Evolutionary conservation across 2,888 invertebrate genomes (phyloP).

Genomic region (Andrena hattorfiana): DNA sequence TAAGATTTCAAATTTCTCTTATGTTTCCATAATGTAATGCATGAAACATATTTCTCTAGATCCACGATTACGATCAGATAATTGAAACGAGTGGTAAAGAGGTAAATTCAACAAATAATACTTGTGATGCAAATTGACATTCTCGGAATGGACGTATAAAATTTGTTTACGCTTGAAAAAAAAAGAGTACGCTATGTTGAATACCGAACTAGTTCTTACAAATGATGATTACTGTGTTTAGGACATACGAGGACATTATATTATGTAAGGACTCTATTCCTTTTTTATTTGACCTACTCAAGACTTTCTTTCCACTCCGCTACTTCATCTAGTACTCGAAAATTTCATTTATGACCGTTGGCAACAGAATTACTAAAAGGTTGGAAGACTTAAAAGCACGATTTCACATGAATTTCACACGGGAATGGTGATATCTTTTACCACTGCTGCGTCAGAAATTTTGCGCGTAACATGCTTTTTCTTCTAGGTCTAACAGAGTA

Average conservation of each 20-base stretch:
- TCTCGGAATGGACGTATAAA: constrained; percentile 50
- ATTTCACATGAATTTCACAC: constrained; percentile 30
- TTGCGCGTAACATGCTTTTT: constrained; percentile 69
- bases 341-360: constrained; percentile 37
- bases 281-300: constrained; percentile 53
- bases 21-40: constrained; percentile 59
- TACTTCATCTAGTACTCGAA: constrained; percentile 3
- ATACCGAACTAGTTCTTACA: constrained; percentile 57
- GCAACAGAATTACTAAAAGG: constrained; percentile 29
- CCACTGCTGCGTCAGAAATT: constrained; percentile 22
- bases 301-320: constrained; percentile 31
- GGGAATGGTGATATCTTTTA: constrained; percentile 33
- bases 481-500: constrained; percentile 81
- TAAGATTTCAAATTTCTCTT: constrained; percentile 55
- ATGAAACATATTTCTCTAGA: constrained; percentile 67
- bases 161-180: constrained; percentile 63
- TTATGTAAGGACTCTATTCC: constrained; percentile 57
- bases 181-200: constrained; percentile 46
- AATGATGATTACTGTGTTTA: constrained; percentile 63
- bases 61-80: constrained; percentile 60
- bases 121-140: constrained; percentile 48
- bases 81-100: constrained; percentile 51
- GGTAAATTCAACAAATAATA: constrained; percentile 50
- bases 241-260: constrained; percentile 60
- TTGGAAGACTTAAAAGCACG: constrained; percentile 12